phyloP scores from a whole-genome alignment of 2,797 vertebrate species.

The Paratrypauchen microcephalus region DNA sequence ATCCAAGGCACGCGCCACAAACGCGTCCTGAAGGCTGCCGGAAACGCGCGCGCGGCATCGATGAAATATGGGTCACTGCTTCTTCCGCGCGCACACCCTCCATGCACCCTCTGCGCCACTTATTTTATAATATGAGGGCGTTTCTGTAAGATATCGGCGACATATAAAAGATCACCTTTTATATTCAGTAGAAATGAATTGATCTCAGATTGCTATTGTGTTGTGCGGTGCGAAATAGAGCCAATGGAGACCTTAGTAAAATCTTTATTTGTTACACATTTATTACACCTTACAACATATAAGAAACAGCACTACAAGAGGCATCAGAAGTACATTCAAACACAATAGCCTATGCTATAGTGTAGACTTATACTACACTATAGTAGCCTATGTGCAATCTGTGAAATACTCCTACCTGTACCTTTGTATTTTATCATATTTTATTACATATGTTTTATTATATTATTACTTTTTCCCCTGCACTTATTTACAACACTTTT shows the following conservation, averaged over 20 bases:
- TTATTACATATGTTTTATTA: no score
- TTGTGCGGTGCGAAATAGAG: not conserved
- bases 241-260: not conserved
- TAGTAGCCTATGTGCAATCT: no score
- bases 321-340: not conserved
- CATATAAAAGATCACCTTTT: not conserved
- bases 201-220: not conserved
- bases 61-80: constrained; percentile 71
- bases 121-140: not conserved
- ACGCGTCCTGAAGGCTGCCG: constrained; percentile 69
- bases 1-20: constrained; percentile 30
- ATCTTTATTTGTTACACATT: not conserved
- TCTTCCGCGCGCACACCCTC: constrained; percentile 22
- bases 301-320: not conserved
- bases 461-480: no score
- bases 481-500: no score
- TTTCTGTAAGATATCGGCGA: not conserved
- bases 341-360: no score
- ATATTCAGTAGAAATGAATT: not conserved
- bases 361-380: no score
- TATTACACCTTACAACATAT: no score
- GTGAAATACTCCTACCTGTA: no score
- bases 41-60: constrained; percentile 48
- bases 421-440: no score
- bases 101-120: not conserved